Evolutionary conservation across 2,888 invertebrate species (phyloP).

Genomic region (Pseudococcus longispinus): DNA sequence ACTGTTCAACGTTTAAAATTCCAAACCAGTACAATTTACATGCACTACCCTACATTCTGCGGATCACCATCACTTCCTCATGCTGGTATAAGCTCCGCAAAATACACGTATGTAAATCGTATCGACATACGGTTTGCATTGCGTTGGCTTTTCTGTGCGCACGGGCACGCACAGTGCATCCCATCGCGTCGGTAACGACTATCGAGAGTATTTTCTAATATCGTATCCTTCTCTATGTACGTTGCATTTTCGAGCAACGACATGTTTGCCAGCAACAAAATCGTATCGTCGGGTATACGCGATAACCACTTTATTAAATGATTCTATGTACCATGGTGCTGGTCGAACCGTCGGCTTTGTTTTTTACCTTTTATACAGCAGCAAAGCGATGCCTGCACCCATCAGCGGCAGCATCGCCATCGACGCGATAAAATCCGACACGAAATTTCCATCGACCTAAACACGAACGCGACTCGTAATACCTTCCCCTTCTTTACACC

Average conservation of each 20-base stretch:
- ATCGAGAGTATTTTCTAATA: constrained; percentile 14
- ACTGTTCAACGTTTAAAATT: not conserved
- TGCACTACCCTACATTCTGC: not conserved
- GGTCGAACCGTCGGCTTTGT: not conserved
- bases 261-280: not conserved
- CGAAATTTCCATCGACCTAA: constrained; percentile 1
- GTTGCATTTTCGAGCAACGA: not conserved
- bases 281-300: not conserved
- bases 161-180: not conserved
- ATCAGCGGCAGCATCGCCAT: not conserved
- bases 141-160: not conserved
- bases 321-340: not conserved
- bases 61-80: not conserved
- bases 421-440: not conserved
- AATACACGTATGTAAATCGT: not conserved
- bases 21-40: not conserved
- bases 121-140: not conserved
- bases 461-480: not conserved
- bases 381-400: not conserved
- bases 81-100: not conserved
- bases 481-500: not conserved
- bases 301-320: constrained; percentile 36
- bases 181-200: not conserved
- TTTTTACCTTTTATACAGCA: not conserved
- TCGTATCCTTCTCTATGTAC: not conserved